Percentiles rank a stretch among this genome's conserved stretches.
These are phyloP conservation scores for Sciurus carolinensis DNA, from an alignment of 2,797 vertebrate species.

Conservation along the genomic window DNA sequence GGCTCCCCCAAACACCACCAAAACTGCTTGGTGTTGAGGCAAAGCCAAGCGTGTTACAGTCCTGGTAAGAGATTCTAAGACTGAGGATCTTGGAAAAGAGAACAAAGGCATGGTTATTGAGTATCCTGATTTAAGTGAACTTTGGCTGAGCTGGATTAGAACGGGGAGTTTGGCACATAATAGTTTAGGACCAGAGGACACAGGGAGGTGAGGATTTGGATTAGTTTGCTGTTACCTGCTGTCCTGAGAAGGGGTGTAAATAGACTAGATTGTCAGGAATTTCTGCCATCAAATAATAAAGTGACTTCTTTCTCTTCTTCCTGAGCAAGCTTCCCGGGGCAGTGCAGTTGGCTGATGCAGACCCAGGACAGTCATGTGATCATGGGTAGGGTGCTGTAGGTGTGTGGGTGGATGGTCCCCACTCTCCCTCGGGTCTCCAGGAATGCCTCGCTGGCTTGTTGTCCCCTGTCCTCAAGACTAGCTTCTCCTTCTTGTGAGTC, in stretches of 20 bases:
- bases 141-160: not conserved
- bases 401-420: too few species aligned
- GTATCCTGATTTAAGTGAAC: not conserved
- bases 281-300: too few species aligned
- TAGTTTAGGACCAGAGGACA: not conserved
- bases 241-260: not conserved
- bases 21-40: not conserved
- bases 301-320: not conserved
- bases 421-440: not conserved
- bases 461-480: not conserved
- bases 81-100: not conserved
- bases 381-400: not conserved
- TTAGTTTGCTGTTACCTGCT: not conserved
- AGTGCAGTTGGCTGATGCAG: not conserved
- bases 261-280: not conserved
- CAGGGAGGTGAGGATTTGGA: not conserved
- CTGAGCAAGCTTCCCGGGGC: not conserved
- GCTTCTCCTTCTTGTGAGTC: not conserved
- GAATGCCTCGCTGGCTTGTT: not conserved
- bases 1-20: not conserved
- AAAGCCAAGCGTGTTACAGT: too few species aligned
- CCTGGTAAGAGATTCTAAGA: not conserved
- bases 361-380: accelerated
- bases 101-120: not conserved
- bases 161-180: not conserved